A percentile compares a stretch with the other conserved stretches of the same genome.
Conservation (phyloP, 2,113 vertebrate genomes). For the Eptesicus fuscus region DNA sequence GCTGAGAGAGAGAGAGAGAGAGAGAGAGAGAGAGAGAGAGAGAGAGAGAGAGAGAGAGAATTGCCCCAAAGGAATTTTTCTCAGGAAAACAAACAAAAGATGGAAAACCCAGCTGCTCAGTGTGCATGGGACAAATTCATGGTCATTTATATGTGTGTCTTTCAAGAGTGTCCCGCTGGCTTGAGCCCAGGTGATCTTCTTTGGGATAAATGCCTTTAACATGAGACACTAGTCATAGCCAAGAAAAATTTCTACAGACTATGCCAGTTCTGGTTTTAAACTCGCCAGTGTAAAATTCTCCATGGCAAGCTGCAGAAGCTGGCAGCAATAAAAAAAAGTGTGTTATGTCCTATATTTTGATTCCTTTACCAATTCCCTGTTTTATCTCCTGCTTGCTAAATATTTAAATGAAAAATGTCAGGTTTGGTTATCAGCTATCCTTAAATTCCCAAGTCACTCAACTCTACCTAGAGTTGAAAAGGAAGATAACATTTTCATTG, state of each 20-base stretch:
- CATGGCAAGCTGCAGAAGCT: neutral
- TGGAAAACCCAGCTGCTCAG: neutral
- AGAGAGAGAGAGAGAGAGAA: neutral
- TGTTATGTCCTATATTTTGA: neutral
- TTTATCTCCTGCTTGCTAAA: neutral
- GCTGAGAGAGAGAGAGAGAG: neutral
- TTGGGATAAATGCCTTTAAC: neutral
- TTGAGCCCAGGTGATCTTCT: neutral
- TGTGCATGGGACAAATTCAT: neutral
- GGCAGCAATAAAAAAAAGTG: neutral
- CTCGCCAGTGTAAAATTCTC: neutral
- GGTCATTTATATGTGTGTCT: neutral
- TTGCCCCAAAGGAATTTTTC: neutral
- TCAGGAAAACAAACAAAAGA: neutral
- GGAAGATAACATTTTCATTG: neutral
- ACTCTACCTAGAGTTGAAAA: neutral
- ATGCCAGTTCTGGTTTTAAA: neutral
- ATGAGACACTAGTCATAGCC: neutral
- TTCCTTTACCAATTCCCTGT: neutral
- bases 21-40: neutral
- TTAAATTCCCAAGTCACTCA: neutral
- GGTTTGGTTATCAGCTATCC: neutral
- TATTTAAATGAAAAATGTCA: neutral
- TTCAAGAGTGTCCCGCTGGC: neutral
- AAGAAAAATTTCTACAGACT: neutral